Base-by-base conservation (phyloP, 1,140 invertebrate species). In the Phortica variegata region DNA sequence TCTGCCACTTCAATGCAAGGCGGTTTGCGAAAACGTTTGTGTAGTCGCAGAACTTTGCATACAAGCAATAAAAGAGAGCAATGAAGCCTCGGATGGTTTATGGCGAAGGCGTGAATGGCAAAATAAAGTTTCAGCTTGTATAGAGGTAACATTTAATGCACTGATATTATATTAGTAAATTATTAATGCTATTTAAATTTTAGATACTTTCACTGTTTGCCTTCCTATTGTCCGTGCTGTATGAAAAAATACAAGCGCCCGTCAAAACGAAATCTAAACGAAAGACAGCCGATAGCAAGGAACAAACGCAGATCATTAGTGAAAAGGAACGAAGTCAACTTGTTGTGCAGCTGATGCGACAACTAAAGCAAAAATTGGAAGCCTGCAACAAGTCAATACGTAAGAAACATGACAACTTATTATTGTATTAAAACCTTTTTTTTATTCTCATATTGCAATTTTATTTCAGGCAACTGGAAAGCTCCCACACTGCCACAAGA, bases 191-290 rank as follows among this genome's bases (percentile, higher is more conserved):
- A 0, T 3, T 13, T 0, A 1, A 19, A 40, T 15, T 4, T n/a
- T 29, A 76, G 74, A 75, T 76, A 40, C 43, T 76, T 5, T 71
- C 74, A 8, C 43, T 76, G 2, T 73, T 65, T 54, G 70, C 71
- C 40, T 76, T 76, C 21, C 53, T 76, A 4, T 46, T 76, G n/a
- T 65, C 71, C 12, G 56, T 73, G 7, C 50, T 69, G 1, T 58
- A 74, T 41, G 73, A 76, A 19, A 76, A 75, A 54, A 59, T 72
- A 29, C 66, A 75, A 48, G 43, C 50, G 36, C 56, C 53, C 42
- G 44, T 48, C 8, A 75, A 66, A 43, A 49, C 51, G 39, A 72
- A 73, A 58, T 49, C 51, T 38, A 70, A 70, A 61, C 61, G 65
- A 51, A 59, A 43, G 19, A 17, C 49, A 4, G 41, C 18, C 2